Base-by-base conservation (phyloP, 2,113 vertebrate genomes). In the Ceyx margarethae region DNA sequence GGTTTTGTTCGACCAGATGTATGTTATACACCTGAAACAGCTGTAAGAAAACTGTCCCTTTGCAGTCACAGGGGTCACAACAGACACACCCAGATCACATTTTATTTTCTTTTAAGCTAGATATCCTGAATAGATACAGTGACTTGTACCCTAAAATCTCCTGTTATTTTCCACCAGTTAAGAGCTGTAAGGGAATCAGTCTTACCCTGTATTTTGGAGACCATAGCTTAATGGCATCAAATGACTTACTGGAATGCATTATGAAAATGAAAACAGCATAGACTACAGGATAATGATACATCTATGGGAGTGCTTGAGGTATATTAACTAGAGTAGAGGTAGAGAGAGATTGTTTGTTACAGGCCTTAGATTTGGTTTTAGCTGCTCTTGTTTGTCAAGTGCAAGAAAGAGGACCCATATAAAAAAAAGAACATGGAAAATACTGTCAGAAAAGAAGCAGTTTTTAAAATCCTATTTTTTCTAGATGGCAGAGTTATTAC, bases 401-500 rank as follows among this genome's bases (percentile, higher is more conserved):
- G 25, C 3, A 29, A 45, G 19, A 58, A 37, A 85, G 23, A 81
- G 51, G 82, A 75, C 6, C 20, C 48, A 6, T 73, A 19, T 62
- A 46, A 91, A 17, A 23, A 76, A 76, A 29, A 5, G 21, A 85
- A 7, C 78, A 21, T 81, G 61, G 33, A 73, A 92, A 90, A 60
- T 56, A 79, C 19, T 78, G 6, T 33, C 33, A 58, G 28, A 74
- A 68, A 65, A 77, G 3, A 85, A 80, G 69, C 43, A 13, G 43
- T 31, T 12, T 62, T 45, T 85, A 75, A 65, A 87, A 31, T 50
- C 33, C 40, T 96, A 7, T 50, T 91, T 95, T 95, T 95, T 94
- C 61, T 95, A 98, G 97, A 33, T 97, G 83, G 97, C 53, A 45
- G 81, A 94, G 10, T 96, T 98, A 93, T 26, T 98, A 61, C 96